Evolutionary conservation across 2,113 vertebrate species (phyloP).

Genomic region (Gallinago media): DNA sequence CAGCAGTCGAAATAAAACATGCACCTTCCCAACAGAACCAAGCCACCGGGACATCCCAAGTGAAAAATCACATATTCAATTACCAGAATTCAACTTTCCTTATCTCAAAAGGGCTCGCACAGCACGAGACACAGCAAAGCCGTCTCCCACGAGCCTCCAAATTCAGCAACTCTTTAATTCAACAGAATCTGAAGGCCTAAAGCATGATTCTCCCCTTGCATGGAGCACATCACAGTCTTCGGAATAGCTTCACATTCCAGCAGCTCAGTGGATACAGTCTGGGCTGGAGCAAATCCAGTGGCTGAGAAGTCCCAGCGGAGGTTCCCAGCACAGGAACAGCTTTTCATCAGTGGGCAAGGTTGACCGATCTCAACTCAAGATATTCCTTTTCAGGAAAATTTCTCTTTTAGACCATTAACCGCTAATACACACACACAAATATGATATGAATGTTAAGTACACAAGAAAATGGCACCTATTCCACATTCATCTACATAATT

Average conservation of each 20-base stretch:
- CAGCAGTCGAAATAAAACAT: not conserved
- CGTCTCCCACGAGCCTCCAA: not conserved
- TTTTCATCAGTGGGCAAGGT: not conserved
- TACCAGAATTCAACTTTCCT: not conserved
- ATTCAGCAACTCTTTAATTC: not conserved
- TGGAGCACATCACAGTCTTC: not conserved
- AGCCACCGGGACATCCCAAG: not conserved
- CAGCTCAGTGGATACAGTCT: fast-evolving
- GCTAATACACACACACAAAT: not conserved
- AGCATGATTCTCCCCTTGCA: not conserved
- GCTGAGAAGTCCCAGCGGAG: not conserved
- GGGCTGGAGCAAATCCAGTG: not conserved
- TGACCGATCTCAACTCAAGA: not conserved
- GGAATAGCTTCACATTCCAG: not conserved
- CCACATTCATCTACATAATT: not conserved
- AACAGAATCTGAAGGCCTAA: not conserved
- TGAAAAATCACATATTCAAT: not conserved
- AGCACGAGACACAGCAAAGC: not conserved
- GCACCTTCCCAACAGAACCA: not conserved
- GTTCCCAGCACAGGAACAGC: conserved; percentile 17
- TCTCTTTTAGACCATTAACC: not conserved
- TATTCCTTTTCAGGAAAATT: not conserved
- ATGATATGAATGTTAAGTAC: not conserved
- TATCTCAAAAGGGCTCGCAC: not conserved
- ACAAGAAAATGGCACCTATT: not conserved